phyloP scores from a whole-genome alignment of 2,797 vertebrate species.

The Pipistrellus kuhlii region DNA sequence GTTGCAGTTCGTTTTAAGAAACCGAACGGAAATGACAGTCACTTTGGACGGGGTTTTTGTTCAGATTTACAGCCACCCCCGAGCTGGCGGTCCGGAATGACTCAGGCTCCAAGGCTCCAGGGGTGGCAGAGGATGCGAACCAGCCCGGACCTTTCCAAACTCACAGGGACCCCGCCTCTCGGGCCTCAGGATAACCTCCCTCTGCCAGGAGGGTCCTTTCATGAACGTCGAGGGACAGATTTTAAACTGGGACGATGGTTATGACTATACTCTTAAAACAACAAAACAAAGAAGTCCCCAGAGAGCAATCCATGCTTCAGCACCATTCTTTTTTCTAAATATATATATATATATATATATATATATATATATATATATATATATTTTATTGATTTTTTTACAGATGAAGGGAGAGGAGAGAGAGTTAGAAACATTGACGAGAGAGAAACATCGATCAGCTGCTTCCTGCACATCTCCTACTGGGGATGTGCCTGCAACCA shows the following conservation, averaged over 20 bases:
- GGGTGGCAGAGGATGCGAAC: background rate
- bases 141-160: background rate
- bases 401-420: no score
- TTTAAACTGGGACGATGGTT: background rate
- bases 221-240: background rate
- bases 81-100: background rate
- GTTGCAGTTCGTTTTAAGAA: background rate
- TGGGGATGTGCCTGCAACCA: no score
- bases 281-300: background rate
- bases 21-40: background rate
- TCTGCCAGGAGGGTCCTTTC: background rate
- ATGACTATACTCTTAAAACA: background rate
- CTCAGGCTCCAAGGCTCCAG: background rate
- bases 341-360: no score
- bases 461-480: no score
- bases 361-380: no score
- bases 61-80: background rate
- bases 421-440: no score
- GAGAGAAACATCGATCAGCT: no score
- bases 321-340: no score
- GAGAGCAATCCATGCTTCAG: background rate
- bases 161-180: background rate
- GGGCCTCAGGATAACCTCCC: background rate
- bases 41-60: slow-evolving; percentile 33
- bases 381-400: no score